Conservation (phyloP, 2,888 invertebrate species). For the Heliconius sara region DNA sequence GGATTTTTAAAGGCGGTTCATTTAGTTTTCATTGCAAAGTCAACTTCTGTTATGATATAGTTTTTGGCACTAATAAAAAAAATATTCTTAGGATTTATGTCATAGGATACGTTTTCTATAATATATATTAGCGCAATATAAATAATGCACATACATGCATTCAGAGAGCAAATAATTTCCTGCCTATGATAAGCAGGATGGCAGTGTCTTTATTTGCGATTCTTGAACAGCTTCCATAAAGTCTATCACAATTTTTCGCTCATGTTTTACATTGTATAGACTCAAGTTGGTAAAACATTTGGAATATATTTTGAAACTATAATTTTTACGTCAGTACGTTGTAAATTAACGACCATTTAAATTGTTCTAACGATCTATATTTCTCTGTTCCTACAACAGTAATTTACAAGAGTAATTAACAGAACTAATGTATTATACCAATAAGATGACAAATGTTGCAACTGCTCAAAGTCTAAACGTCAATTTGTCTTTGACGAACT, state of each 20-base stretch:
- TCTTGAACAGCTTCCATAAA: constrained; percentile 3
- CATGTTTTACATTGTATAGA: not conserved
- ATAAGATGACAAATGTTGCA: constrained; percentile 13
- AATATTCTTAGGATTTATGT: not conserved
- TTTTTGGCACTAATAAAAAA: too few species aligned
- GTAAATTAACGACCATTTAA: constrained; percentile 1
- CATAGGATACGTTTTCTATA: not conserved
- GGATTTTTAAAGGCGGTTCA: too few species aligned
- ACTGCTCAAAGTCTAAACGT: constrained; percentile 27
- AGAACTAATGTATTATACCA: constrained; percentile 8
- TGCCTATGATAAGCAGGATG: constrained; percentile 22
- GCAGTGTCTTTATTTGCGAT: not conserved
- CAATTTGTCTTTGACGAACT: constrained; percentile 31
- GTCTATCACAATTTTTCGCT: not conserved
- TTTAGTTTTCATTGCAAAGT: too few species aligned
- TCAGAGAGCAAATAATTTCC: constrained; percentile 24
- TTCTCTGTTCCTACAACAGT: not conserved
- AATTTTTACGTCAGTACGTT: not conserved
- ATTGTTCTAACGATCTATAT: not conserved
- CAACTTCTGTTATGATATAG: too few species aligned
- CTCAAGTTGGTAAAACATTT: not conserved
- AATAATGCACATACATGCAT: constrained; percentile 18
- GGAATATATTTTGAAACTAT: not conserved
- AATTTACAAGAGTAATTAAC: constrained; percentile 6
- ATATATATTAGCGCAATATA: constrained; percentile 6